Evolutionary conservation across 2,888 invertebrate genomes (phyloP), one percentile per base, ranked within the genome.

Genomic region (Heliconius ismenius): DNA sequence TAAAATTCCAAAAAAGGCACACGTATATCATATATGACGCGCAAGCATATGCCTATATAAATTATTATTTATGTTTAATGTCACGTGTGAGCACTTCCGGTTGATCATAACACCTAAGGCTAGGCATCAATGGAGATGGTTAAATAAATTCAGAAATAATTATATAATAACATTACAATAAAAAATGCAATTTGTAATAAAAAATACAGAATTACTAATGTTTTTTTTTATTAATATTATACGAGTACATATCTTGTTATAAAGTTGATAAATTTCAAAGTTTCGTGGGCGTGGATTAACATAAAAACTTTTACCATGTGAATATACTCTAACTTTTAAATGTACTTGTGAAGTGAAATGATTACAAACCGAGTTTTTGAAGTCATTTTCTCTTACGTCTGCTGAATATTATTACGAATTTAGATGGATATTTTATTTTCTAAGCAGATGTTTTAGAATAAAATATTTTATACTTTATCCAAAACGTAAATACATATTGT

Each of bases 41-140:
- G 36, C 54, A n/a, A 60, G 15, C 15, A 21, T 72, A 26, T 68
- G 26, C 21, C 24, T 32, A 39, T 62, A 24, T 10, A 58, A n/a
- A 58, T 58, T 24, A 32, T 32, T 63, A 62, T 75, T 75, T 63
- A 62, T 62, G 24, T 62, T 28, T 28, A 15, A 69, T 24, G 58
- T 73, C 76, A 76, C 65, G 73, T 73, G 72, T 67, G 18, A 43
- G 36, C n/a, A 74, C 64, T 74, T 77, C 64, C 74, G 64, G 70
- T 63, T 39, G 24, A 49, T 77, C 74, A 74, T 64, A 32, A n/a
- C 21, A 36, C 15, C 32, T 49, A 49, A 36, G 32, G 54, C 9
- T 49, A 63, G 18, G 43, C 49, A 60, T 64, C 21, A 75, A 72
- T 72, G 15, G 15, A 72, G 1, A 36, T 4, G 24, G 4, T 36